Base-by-base conservation (phyloP, 2,888 invertebrate genomes). In the Nowickia ferox region DNA sequence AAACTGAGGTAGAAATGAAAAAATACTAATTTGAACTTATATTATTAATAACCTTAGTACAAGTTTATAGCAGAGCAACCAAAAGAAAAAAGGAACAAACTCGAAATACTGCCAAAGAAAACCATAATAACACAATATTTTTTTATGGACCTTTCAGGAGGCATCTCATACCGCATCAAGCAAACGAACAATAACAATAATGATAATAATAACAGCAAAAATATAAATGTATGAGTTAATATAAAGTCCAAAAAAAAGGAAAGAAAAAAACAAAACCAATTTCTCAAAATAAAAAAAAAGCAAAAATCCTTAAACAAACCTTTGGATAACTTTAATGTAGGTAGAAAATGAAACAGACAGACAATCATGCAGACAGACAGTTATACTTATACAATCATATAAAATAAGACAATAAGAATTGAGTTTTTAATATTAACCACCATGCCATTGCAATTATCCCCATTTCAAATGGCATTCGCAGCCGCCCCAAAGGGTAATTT, bases 391-490 rank as follows among this genome's bases (percentile, higher is more conserved):
- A 51, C 40, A 59, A 10, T 44, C 40, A 38, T 40, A 68, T 75
- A 53, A 75, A 80, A 79, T 17, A 48, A 75, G 30, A 75, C 79
- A 84, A 79, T 75, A 42, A 42, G 63, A 74, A 79, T 72, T 83
- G 71, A 72, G 71, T 71, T 83, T 83, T 83, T 66, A 72, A 59
- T 83, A 77, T 77, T 72, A 82, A 84, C 74, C 63, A 83, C 66
- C 75, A 83, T 83, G 82, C 78, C 84, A 80, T 87, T 89, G 89
- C 89, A 90, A 90, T 90, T 90, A 90, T 90, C 88, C 88, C 88
- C 88, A 88, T 89, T 89, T 88, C 87, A 86, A 90, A 90, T 90
- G 89, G 89, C 89, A 88, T 88, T 88, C 82, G 89, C 89, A 89
- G 89, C 88, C 89, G 88, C 88, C 83, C 84, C 84, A 72, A 86